Evolutionary conservation across 2,888 invertebrate genomes (phyloP), one percentile per base, ranked within the genome.

Genomic region (Lutraria lutraria): DNA sequence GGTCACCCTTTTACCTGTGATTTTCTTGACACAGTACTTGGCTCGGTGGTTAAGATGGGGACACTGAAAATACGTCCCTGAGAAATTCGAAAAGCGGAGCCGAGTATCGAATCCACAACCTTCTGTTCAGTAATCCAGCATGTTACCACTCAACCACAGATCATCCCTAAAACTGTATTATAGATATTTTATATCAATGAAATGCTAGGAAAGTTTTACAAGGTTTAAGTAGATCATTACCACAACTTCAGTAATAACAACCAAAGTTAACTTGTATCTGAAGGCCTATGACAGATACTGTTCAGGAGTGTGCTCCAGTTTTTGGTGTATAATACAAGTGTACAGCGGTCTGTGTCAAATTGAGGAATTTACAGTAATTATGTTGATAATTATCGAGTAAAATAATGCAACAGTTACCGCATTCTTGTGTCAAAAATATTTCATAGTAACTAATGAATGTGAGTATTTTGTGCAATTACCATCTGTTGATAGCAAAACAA

Each of bases 381-480:
- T 68, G 63, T 25, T 68, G 4, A n/a, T n/a, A n/a, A n/a, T n/a
- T 68, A 25, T 68, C 25, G 25, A 25, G 63, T 43, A 43, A 0
- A n/a, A 68, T 68, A 25, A 68, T 68, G 63, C 25, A 68, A 68
- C 25, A 68, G 63, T 68, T 68, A 68, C 63, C 25, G 63, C 25
- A 68, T 68, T 25, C 25, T 68, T 68, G 63, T 68, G 25, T 68
- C 12, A n/a, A 68, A 19, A 68, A 68, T 68, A 25, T 25, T 12
- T 68, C 25, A 68, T 25, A n/a, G 12, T 25, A 12, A 68, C 63
- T 13, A 68, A 68, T 68, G 12, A 68, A 68, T 68, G 25, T 8
- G 25, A 68, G 63, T 68, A 25, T 8, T 68, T 68, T 68, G 25
- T 68, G 63, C 43, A 68, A 68, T 68, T 60, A n/a, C 63, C 25